Evolutionary conservation across 1,140 invertebrate species (phyloP), one percentile per base, ranked within the genome.

Genomic region (Aphaenogaster rudis): DNA sequence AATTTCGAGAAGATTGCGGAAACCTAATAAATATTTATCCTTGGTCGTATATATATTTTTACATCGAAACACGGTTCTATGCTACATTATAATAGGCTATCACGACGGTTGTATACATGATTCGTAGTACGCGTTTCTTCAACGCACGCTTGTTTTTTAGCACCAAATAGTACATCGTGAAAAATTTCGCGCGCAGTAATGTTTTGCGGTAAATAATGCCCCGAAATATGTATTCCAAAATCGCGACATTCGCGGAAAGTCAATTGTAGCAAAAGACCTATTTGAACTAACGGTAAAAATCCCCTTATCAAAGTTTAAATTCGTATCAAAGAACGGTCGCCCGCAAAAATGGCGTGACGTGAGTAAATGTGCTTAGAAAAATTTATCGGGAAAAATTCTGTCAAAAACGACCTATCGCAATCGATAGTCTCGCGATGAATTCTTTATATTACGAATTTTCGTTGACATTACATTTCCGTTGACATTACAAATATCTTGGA

Each of bases 131-230:
- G 13, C 21, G 3, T 79, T 54, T 76, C 5, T 17, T 81, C 33
- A 45, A 66, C 11, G 28, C 50, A 54, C 42, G 5, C 9, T 61
- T 48, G 33, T 45, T 86, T 80, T 28, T 86, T 86, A 81, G 85
- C 85, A 86, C 64, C 69, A 84, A 72, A 57, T 11, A 74, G 39
- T 21, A 76, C 21, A 76, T 48, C 28, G 42, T 63, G 28, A 76
- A 63, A 6, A 84, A 17, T 84, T 74, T 84, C 45, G 54, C 52
- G 63, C 66, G 15, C 7, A 33, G 1, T 28, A 28, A 28, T 21
- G 13, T 57, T 69, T 81, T 42, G 48, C 42, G 28, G 45, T 72
- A 89, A 91, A 90, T 93, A 93, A 93, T 93, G 93, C 92, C 89
- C 92, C 61, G 85, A 90, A 91, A 90, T 89, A 90, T 86, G 82